Base-by-base conservation (phyloP, 2,888 invertebrate genomes). In the Pterostichus madidus region DNA sequence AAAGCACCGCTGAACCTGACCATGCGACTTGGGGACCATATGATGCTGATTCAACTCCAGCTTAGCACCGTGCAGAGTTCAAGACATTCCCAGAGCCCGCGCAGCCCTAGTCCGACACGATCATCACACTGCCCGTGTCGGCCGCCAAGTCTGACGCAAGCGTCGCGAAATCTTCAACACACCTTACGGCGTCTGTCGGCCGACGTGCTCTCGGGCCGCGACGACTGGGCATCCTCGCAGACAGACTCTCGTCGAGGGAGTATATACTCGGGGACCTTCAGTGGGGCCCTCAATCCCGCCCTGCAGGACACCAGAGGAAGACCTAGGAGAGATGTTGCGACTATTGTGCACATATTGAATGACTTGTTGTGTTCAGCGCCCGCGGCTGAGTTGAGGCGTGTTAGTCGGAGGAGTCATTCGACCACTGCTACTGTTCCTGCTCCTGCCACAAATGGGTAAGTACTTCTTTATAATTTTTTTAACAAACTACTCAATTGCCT, bases 41-140 rank as follows among this genome's bases (percentile, higher is more conserved):
- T 98, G 97, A 98, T 98, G 98, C 93, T 98, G 86, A 98, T 98
- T 84, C 98, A 98, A 89, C 91, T 98, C 84, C 98, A 98, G 90
- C 91, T 98, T 85, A 98, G 98, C 86, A 97, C 97, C 10, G 94
- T 97, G 89, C 15, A 87, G 80, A 59, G 83, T 84, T 59, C 79
- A 80, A 75, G 84, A 80, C 83, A 81, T 59, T 73, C 84, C 85
- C 83, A 83, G 64, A 84, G 83, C 81, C 86, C 84, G 88, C 91
- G 90, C 85, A 92, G 92, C 86, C 83, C 61, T 93, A 93, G 75
- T 93, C 93, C 75, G 83, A 93, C 93, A 86, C 92, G 91, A 90
- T 93, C 91, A 86, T 88, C 84, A 61, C 85, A 88, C 17, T 87
- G 88, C 52, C 86, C 87, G 56, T 87, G 86, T 76, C 87, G 84